A percentile compares a stretch with the other conserved stretches of the same genome.
Evolutionary conservation across 2,888 invertebrate genomes (phyloP).

Genomic region (Magallana nippona): DNA sequence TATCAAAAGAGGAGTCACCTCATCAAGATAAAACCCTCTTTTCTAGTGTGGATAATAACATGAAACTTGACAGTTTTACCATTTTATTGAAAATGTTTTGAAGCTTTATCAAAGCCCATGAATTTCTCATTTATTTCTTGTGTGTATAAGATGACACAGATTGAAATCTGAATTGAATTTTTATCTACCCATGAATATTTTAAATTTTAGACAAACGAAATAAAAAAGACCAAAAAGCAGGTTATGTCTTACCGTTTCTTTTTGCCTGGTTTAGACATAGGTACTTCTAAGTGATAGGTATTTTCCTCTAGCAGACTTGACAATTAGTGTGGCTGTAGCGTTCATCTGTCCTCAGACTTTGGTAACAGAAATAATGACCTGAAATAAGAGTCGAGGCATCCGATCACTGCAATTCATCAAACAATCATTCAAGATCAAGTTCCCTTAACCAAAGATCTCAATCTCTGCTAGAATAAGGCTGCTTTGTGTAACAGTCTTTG

Average conservation of each 20-base stretch:
- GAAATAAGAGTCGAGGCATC: not conserved
- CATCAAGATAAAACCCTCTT: conserved; percentile 6
- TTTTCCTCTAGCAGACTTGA: not conserved
- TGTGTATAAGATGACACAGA: not conserved
- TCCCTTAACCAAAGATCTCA: not conserved
- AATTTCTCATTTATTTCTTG: not conserved
- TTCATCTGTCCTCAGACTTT: conserved; percentile 6
- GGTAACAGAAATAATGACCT: conserved; percentile 1
- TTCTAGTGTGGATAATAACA: not conserved
- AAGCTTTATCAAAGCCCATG: not conserved
- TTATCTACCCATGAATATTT: not conserved
- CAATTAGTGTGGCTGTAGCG: not conserved
- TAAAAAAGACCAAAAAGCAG: not conserved
- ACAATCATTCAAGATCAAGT: conserved; percentile 17
- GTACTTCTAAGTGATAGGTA: not conserved
- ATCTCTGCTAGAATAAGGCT: not conserved
- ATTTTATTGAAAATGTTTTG: not conserved
- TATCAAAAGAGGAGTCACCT: not conserved
- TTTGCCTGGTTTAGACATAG: conserved; percentile 26
- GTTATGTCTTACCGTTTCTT: conserved; percentile 1
- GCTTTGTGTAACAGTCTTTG: conserved; percentile 19
- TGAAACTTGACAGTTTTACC: not conserved
- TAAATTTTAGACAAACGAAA: not conserved
- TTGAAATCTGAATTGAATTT: no score
- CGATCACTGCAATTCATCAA: not conserved